Conservation (phyloP, 2,888 invertebrate genomes). For the Ochropacha duplaris region DNA sequence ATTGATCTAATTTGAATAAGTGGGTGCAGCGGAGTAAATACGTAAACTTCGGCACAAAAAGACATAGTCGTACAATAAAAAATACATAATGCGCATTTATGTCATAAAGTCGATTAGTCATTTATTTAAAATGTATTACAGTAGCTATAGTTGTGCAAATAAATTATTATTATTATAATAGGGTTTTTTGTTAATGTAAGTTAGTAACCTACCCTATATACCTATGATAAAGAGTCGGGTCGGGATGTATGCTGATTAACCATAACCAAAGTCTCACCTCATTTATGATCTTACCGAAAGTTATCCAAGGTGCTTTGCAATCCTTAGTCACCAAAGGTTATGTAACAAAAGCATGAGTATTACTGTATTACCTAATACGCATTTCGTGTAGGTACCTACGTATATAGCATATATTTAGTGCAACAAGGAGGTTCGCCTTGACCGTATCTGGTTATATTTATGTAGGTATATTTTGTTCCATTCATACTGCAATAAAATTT, state of each 20-base stretch:
- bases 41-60: no score
- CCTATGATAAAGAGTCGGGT: no score
- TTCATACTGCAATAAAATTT: slow-evolving; percentile 52
- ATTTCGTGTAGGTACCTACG: slow-evolving; percentile 24
- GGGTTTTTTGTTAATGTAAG: no score
- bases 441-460: slow-evolving; percentile 58
- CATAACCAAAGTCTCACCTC: background rate
- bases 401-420: slow-evolving; percentile 37
- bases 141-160: no score
- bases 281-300: background rate
- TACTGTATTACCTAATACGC: slow-evolving; percentile 25
- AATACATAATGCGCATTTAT: no score
- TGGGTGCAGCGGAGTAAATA: no score
- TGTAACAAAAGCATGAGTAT: background rate
- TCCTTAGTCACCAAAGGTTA: background rate
- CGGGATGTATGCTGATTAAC: background rate
- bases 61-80: no score
- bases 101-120: no score
- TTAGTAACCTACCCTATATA: no score
- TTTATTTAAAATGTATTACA: no score
- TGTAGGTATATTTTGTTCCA: slow-evolving; percentile 41
- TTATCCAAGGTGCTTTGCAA: background rate
- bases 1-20: no score
- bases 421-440: slow-evolving; percentile 69
- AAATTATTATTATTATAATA: no score